Conservation (phyloP, 2,113 vertebrate genomes). For the Neolamprologus kungweensis region DNA sequence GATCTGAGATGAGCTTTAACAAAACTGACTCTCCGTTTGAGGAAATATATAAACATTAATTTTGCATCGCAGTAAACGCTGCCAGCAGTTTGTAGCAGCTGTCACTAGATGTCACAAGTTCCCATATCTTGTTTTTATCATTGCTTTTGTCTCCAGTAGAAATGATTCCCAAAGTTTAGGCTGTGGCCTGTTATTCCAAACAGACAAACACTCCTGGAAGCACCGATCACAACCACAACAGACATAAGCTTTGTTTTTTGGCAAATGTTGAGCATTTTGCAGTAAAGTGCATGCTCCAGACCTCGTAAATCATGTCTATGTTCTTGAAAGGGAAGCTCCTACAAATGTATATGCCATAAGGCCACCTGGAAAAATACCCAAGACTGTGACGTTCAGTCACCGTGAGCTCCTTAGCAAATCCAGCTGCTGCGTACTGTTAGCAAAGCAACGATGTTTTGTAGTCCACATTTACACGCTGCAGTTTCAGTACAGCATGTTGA, state of each 20-base stretch:
- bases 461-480: neutral
- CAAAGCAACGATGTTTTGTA: neutral
- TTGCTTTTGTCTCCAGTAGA: neutral
- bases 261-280: neutral
- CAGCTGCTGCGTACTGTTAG: neutral
- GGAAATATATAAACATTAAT: neutral
- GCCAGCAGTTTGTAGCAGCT: neutral
- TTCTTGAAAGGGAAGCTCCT: neutral
- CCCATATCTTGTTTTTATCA: neutral
- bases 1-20: neutral
- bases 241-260: neutral
- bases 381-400: neutral
- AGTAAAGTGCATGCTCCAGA: neutral
- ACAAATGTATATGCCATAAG: rapidly evolving
- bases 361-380: neutral
- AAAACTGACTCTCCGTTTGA: rapidly evolving
- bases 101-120: neutral
- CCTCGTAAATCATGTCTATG: rapidly evolving
- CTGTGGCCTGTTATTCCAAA: neutral
- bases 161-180: neutral
- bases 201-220: neutral
- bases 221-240: neutral
- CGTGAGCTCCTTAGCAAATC: rapidly evolving
- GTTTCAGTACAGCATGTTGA: rapidly evolving
- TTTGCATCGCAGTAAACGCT: rapidly evolving